Conservation (phyloP, 2,888 invertebrate genomes). For the Nowickia ferox region DNA sequence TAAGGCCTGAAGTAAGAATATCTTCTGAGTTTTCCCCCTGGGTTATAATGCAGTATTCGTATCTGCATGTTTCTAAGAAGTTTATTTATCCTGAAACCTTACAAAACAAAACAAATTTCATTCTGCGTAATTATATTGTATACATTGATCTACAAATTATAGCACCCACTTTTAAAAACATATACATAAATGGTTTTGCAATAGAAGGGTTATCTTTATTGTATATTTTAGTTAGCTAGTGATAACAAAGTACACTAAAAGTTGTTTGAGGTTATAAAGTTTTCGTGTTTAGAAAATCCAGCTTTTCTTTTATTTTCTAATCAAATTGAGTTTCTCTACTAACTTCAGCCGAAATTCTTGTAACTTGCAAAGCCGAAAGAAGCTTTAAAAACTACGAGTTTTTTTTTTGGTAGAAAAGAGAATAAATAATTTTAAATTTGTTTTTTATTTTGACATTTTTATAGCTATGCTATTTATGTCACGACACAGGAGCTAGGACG, state of each 20-base stretch:
- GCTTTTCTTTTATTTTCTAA: not conserved
- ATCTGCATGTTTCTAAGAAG: constrained; percentile 70
- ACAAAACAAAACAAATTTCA: constrained; percentile 8
- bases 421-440: not conserved
- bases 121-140: constrained; percentile 6
- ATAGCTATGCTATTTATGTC: too few relatives aligned
- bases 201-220: not conserved
- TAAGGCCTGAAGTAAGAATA: too few relatives aligned
- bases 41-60: not conserved
- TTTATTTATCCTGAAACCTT: constrained; percentile 39
- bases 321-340: not conserved
- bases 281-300: not conserved
- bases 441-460: constrained; percentile 5
- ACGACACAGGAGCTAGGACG: too few relatives aligned
- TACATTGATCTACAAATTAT: not conserved
- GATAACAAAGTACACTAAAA: not conserved
- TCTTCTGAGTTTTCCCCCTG: too few relatives aligned
- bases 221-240: not conserved
- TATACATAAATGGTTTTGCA: not conserved
- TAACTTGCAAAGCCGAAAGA: not conserved
- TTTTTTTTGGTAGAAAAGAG: not conserved
- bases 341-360: constrained; percentile 27
- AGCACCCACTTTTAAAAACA: constrained; percentile 36
- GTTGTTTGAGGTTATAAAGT: too few relatives aligned
- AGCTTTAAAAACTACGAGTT: not conserved